Evolutionary conservation across 2,113 vertebrate genomes (phyloP), one percentile per base, ranked within the genome.

Genomic region (Etheostoma cragini): DNA sequence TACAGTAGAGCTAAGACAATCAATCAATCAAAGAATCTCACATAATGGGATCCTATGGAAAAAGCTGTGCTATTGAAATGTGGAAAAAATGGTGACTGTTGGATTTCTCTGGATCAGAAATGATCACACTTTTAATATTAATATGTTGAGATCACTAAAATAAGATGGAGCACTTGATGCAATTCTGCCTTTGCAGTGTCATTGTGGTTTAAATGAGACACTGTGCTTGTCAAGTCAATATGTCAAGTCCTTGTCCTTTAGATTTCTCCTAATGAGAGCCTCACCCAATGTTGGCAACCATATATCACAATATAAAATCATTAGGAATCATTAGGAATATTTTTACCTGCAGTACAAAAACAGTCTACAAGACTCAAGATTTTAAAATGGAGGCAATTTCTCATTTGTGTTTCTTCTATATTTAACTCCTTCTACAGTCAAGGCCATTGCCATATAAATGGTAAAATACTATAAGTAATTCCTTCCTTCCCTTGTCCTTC

Each of bases 401-500:
- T 26, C 38, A 57, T 38, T 53, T 6, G 33, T 10, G 19, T 4
- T 17, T 53, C 14, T 24, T 24, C 45, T 60, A 50, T 30, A 10
- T 60, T 26, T 22, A 1, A 54, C 8, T 30, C 19, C 45, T 64
- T 38, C 24, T 61, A 4, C 24, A 46, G 33, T 83, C 30, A 78
- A 72, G 13, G 61, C 35, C 70, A 52, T 58, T 60, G 76, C 69
- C 47, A 22, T 13, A 17, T 45, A n/a, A 80, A 77, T 30, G 61
- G 38, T 58, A 57, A 85, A 76, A 69, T 63, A 16, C 8, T 17
- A 84, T 81, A 58, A 77, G 66, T 76, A 65, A 68, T 69, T 52
- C 21, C 66, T 83, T 86, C 85, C 67, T 90, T 63, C 49, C 79
- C 47, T 46, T 5, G 33, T 58, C 79, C 76, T 77, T 70, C 58